Evolutionary conservation across 2,888 invertebrate genomes (phyloP), one percentile per base, ranked within the genome.

Genomic region (Ormia ochracea): DNA sequence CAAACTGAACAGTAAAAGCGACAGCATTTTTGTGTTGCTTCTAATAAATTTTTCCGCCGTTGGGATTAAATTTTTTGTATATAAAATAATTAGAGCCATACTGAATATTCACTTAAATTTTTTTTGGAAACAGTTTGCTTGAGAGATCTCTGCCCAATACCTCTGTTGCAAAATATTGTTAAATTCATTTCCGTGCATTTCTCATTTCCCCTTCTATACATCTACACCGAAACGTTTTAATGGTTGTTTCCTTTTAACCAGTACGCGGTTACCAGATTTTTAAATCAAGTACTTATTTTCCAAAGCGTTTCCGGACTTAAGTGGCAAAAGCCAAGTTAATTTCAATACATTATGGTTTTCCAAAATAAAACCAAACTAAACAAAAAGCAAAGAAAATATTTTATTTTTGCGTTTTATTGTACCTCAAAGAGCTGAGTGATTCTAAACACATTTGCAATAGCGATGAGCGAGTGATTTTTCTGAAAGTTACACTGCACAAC

Each of bases 211-310:
- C 23, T 2, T 19, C 23, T 4, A 23, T 3, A 52, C 23, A 12
- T 33, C 19, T 43, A 43, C 23, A 21, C 21, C 6, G 23, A n/a
- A 41, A 26, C 26, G 17, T 23, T 61, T 68, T 76, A 66, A 74
- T 68, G 75, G 43, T 54, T 61, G 38, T 48, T 68, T 69, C 23
- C 56, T 70, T 70, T 48, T 63, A 56, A 48, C 69, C 38, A 63
- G 45, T 65, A n/a, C 63, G 63, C 68, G 69, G 76, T 76, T 63
- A 69, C 17, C n/a, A 63, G 69, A 56, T 56, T 77, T 77, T 28
- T 14, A 69, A 48, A 76, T 69, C 61, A 54, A 69, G 28, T 48
- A 68, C 21, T 21, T 77, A 41, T 70, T 65, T n/a, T 41, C 19
- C 36, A 70, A 56, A 70, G 63, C 48, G 23, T 70, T 77, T 65